These are phyloP conservation scores for Adelognathus sp. DNA, from an alignment of 2,888 invertebrate species.

Conservation along the genomic window DNA sequence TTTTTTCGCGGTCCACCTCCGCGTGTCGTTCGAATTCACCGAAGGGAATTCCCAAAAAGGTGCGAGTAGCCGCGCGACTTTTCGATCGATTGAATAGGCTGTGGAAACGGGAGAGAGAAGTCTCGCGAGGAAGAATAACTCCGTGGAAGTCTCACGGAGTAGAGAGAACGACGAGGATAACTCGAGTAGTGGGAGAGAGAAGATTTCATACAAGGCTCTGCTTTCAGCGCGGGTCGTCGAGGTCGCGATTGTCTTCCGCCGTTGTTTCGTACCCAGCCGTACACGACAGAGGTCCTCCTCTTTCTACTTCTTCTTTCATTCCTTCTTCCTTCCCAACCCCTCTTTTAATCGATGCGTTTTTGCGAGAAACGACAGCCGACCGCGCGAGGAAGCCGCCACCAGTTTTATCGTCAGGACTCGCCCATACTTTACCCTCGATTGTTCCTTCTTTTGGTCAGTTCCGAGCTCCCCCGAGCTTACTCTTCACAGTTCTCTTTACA, in stretches of 20 bases:
- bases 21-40: too few species aligned
- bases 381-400: slow-evolving; percentile 67
- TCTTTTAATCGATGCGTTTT: slow-evolving; percentile 66
- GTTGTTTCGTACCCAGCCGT: slow-evolving; percentile 32
- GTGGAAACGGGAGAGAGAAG: slow-evolving; percentile 12
- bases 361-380: slow-evolving; percentile 56
- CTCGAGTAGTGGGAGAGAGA: slow-evolving; percentile 48
- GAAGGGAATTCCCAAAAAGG: slow-evolving; percentile 66
- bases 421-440: slow-evolving; percentile 71
- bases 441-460: slow-evolving; percentile 62
- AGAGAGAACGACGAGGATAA: slow-evolving; percentile 33
- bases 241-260: slow-evolving; percentile 72
- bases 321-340: slow-evolving; percentile 43
- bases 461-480: slow-evolving; percentile 11
- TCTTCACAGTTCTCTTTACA: slow-evolving; percentile 14
- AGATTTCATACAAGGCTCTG: slow-evolving; percentile 76
- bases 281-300: neutral
- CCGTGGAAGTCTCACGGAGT: slow-evolving; percentile 21
- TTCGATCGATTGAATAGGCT: slow-evolving; percentile 58
- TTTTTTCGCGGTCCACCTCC: slow-evolving; percentile 7
- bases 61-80: slow-evolving; percentile 48
- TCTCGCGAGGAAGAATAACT: neutral
- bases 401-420: slow-evolving; percentile 70
- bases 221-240: slow-evolving; percentile 75
- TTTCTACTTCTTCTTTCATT: slow-evolving; percentile 15